Evolutionary conservation across 2,113 vertebrate species (phyloP).

Genomic region (Lagopus leucura): DNA sequence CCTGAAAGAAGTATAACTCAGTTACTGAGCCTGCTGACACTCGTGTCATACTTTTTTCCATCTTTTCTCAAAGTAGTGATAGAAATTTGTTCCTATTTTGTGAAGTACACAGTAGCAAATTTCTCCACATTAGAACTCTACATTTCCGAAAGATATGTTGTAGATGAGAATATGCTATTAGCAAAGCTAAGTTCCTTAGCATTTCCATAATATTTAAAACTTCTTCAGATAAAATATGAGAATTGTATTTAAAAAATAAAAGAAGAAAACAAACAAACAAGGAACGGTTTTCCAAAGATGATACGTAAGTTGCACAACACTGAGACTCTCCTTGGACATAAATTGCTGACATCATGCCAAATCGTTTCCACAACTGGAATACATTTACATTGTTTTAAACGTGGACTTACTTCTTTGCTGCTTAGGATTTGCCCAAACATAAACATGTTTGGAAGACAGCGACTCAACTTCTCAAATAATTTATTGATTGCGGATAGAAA

Average conservation of each 20-base stretch:
- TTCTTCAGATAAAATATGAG: not conserved
- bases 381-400: not conserved
- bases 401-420: not conserved
- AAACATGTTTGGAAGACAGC: not conserved
- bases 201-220: not conserved
- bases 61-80: not conserved
- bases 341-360: not conserved
- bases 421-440: not conserved
- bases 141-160: not conserved
- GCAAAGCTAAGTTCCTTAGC: rapidly evolving
- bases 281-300: not conserved
- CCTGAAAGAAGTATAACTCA: not conserved
- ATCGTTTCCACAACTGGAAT: not conserved
- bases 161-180: not conserved
- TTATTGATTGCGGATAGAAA: not conserved
- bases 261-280: not conserved
- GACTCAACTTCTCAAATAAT: not conserved
- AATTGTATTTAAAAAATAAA: not conserved
- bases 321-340: not conserved
- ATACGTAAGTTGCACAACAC: not conserved
- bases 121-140: not conserved
- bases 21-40: not conserved
- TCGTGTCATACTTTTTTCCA: not conserved
- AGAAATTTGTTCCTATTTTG: not conserved
- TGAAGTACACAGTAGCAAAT: not conserved